Conservation (phyloP, 2,888 invertebrate species). For the Lordiphosa fenestrarum region DNA sequence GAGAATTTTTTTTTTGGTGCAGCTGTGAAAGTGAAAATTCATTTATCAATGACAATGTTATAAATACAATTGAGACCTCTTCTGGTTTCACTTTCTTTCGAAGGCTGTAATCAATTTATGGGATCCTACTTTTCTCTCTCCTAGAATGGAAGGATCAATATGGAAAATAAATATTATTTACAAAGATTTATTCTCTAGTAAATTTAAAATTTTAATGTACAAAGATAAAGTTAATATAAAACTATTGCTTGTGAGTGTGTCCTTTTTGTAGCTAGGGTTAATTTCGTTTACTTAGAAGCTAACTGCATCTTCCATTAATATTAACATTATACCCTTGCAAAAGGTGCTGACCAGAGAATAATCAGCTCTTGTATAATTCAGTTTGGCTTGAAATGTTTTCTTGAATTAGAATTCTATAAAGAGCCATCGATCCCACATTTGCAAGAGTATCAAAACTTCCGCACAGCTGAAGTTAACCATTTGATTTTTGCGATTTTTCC, state of each 20-base stretch:
- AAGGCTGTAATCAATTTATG: too few species aligned
- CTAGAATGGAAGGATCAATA: neutral
- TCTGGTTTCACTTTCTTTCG: too few species aligned
- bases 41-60: neutral
- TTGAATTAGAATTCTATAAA: too few species aligned
- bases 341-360: too few species aligned
- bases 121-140: neutral
- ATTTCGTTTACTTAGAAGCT: neutral
- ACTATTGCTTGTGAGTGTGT: conserved; percentile 15
- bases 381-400: too few species aligned
- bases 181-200: conserved; percentile 33
- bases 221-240: conserved; percentile 24
- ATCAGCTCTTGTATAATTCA: too few species aligned
- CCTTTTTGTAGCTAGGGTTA: conserved; percentile 9
- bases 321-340: too few species aligned
- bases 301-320: too few species aligned
- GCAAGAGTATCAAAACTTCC: conserved; percentile 1
- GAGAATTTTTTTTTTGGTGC: neutral
- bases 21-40: conserved; percentile 30
- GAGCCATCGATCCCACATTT: too few species aligned
- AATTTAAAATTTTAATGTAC: conserved; percentile 36
- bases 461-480: conserved; percentile 16
- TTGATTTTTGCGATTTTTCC: neutral
- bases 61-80: too few species aligned
- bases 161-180: conserved; percentile 27